Evolutionary conservation across 1,140 invertebrate genomes (phyloP).

Genomic region (Alviniconcha marisindica): DNA sequence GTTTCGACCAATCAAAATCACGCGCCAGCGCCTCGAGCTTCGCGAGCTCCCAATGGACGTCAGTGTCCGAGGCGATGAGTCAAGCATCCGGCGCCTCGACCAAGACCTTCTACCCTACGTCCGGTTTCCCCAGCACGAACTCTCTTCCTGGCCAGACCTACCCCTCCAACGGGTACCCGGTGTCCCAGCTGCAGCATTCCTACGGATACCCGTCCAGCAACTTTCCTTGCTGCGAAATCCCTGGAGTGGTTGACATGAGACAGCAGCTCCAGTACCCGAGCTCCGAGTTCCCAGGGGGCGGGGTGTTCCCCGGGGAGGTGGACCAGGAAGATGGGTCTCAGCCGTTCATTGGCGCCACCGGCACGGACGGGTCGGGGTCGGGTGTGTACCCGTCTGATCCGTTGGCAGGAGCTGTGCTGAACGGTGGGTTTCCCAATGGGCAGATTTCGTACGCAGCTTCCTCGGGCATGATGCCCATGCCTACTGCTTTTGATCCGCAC

Average conservation of each 20-base stretch:
- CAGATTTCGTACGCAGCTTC: background rate
- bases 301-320: constrained; percentile 22
- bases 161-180: background rate
- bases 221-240: constrained; percentile 28
- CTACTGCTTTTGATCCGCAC: background rate
- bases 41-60: background rate
- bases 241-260: background rate
- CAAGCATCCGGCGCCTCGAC: background rate
- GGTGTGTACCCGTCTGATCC: background rate
- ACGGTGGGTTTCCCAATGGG: background rate
- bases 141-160: background rate
- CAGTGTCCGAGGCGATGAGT: background rate
- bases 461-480: background rate
- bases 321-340: constrained; percentile 20
- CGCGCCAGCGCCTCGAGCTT: constrained; percentile 2
- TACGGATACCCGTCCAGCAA: constrained; percentile 21
- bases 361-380: no score
- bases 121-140: constrained; percentile 11
- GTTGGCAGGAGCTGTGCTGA: background rate
- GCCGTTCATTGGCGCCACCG: background rate
- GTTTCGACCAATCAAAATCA: background rate
- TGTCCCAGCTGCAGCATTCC: background rate
- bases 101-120: constrained; percentile 16
- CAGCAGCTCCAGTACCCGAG: background rate
- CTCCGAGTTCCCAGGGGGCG: constrained; percentile 14